Conservation (phyloP, 2,888 invertebrate species). For the Apoda limacodes region DNA sequence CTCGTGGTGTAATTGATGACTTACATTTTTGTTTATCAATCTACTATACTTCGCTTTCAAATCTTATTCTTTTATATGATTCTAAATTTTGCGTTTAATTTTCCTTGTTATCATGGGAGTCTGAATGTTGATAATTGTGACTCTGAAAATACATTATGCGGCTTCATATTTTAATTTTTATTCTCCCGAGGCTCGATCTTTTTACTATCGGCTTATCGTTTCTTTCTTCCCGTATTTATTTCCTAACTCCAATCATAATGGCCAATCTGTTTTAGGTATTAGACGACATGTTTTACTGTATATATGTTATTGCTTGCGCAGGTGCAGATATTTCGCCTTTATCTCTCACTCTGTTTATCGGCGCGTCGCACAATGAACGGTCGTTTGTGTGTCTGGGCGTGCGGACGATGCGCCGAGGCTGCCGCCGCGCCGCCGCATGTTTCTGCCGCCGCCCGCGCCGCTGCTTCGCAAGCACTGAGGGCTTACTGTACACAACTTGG, state of each 20-base stretch:
- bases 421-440: conserved; percentile 83
- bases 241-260: too few relatives aligned
- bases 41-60: too few relatives aligned
- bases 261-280: too few relatives aligned
- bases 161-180: neutral
- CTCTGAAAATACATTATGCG: too few relatives aligned
- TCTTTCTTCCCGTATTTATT: too few relatives aligned
- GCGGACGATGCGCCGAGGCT: conserved; percentile 87
- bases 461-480: conserved; percentile 88
- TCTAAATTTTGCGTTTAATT: too few relatives aligned
- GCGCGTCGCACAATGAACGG: conserved; percentile 92
- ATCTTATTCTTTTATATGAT: too few relatives aligned
- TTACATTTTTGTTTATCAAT: too few relatives aligned
- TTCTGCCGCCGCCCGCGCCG: conserved; percentile 88
- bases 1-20: too few relatives aligned
- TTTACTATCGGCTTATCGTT: neutral
- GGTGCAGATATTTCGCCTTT: conserved; percentile 77
- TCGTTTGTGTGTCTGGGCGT: conserved; percentile 85
- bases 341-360: conserved; percentile 89
- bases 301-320: conserved; percentile 22
- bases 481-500: conserved; percentile 88
- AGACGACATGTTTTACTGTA: neutral
- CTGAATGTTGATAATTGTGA: too few relatives aligned
- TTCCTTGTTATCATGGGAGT: too few relatives aligned
- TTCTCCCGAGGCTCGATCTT: too few relatives aligned